Conservation (phyloP, 2,113 vertebrate species). For the Gasterosteus nipponicus region DNA sequence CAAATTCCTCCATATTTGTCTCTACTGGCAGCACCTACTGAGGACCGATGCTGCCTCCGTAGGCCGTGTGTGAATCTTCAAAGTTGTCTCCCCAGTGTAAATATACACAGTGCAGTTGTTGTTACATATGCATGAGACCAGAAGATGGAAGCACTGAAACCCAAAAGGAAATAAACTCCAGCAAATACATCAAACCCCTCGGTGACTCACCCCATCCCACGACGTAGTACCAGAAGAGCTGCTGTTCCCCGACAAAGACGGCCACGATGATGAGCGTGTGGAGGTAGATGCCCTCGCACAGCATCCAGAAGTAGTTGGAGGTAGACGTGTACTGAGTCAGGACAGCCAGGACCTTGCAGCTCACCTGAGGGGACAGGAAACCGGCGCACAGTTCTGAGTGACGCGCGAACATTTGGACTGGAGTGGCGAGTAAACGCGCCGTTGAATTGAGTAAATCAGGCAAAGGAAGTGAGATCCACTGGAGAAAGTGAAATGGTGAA, state of each 20-base stretch:
- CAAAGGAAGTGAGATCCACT: background rate
- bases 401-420: background rate
- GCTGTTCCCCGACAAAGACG: slow-evolving; percentile 84
- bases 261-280: slow-evolving; percentile 87
- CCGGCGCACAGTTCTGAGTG: background rate
- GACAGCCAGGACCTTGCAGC: slow-evolving; percentile 80
- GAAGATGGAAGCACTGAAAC: slow-evolving; percentile 1
- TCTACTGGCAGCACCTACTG: background rate
- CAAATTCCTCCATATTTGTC: background rate
- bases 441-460: background rate
- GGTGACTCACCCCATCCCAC: slow-evolving; percentile 84
- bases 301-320: slow-evolving; percentile 86
- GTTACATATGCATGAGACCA: background rate
- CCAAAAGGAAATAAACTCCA: background rate
- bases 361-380: slow-evolving; percentile 66
- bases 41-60: background rate
- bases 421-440: background rate
- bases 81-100: background rate
- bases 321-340: slow-evolving; percentile 73
- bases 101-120: background rate
- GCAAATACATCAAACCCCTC: background rate
- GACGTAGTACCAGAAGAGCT: slow-evolving; percentile 84
- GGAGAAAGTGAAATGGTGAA: background rate
- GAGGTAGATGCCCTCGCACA: slow-evolving; percentile 86
- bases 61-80: background rate